phyloP scores from a whole-genome alignment of 1,140 invertebrate genomes.

The Aethina tumida region DNA sequence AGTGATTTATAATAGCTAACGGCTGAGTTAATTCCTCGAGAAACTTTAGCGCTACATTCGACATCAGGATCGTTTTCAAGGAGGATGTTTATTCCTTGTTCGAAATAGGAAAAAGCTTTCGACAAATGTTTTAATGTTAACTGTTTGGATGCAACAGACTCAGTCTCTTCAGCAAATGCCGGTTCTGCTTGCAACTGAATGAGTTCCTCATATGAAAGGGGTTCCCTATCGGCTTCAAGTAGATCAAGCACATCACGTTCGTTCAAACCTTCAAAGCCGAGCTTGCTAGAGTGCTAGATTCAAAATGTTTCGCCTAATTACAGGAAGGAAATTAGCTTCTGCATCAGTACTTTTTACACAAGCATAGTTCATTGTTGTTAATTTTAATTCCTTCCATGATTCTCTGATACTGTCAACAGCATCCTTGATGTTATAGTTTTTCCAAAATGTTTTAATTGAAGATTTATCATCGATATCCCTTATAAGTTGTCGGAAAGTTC shows the following conservation, averaged over 20 bases:
- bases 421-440: no score
- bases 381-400: no score
- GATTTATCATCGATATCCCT: no score
- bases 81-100: no score
- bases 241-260: constrained; percentile 22
- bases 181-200: constrained; percentile 20
- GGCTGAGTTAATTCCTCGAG: constrained; percentile 11
- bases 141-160: constrained; percentile 17
- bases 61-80: no score
- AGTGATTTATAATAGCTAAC: constrained; percentile 18
- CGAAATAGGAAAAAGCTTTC: no score
- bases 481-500: no score
- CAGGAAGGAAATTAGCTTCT: constrained; percentile 14
- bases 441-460: no score
- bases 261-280: constrained; percentile 19
- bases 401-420: no score
- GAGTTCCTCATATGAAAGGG: constrained; percentile 21
- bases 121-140: constrained; percentile 15
- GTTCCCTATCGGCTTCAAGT: constrained; percentile 20
- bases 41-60: no score
- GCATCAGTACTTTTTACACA: constrained; percentile 15
- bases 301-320: constrained; percentile 20
- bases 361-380: no score
- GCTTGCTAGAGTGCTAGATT: constrained; percentile 17
- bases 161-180: no score